Conservation (phyloP, 2,888 invertebrate genomes). For the Capitulum mitella region DNA sequence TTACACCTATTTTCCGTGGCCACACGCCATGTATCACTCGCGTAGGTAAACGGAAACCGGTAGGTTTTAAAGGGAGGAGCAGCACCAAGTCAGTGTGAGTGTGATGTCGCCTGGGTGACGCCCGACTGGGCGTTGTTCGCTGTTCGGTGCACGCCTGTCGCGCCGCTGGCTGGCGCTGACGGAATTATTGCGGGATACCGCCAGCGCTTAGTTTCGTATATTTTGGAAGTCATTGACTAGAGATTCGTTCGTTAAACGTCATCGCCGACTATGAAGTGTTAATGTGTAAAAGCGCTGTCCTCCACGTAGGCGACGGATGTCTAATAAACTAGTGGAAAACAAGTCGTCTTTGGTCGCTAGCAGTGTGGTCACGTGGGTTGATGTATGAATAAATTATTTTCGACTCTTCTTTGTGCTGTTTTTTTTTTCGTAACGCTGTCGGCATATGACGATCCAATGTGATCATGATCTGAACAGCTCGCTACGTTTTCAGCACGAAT, state of each 20-base stretch:
- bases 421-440: too few relatives aligned
- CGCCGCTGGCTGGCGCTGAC: neutral
- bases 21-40: neutral
- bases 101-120: neutral
- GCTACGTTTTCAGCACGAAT: too few relatives aligned
- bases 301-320: neutral
- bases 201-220: neutral
- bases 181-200: neutral
- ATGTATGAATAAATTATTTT: too few relatives aligned
- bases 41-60: neutral
- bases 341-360: neutral
- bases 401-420: too few relatives aligned
- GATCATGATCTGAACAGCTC: too few relatives aligned
- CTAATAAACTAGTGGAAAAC: conserved; percentile 20
- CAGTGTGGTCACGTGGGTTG: neutral
- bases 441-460: too few relatives aligned
- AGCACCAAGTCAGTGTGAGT: neutral
- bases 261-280: conserved; percentile 13
- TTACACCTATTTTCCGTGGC: neutral
- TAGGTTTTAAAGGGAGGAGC: neutral
- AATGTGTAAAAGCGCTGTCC: conserved; percentile 17
- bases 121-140: neutral
- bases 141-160: neutral
- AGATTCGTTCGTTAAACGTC: conserved; percentile 3
- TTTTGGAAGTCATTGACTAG: conserved; percentile 18